Evolutionary conservation across 2,797 vertebrate genomes (phyloP).

Genomic region (Myotis planiceps): DNA sequence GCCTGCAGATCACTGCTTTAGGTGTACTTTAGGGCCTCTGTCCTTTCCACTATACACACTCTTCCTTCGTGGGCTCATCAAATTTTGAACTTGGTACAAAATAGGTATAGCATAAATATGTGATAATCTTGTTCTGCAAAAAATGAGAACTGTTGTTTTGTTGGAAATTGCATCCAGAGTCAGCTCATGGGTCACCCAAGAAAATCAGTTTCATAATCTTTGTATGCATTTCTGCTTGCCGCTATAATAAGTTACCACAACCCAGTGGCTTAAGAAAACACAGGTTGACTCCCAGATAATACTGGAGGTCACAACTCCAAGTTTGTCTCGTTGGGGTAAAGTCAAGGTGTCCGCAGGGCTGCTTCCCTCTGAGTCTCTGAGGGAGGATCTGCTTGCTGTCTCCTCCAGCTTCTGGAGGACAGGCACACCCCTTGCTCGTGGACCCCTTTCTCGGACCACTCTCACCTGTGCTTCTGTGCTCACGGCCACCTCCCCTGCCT

Average conservation of each 20-base stretch:
- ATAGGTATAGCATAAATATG: neutral
- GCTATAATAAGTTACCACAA: neutral
- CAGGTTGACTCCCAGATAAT: neutral
- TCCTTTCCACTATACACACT: neutral
- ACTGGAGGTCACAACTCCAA: neutral
- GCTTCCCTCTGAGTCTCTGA: neutral
- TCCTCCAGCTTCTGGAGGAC: neutral
- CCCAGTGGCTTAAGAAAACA: neutral
- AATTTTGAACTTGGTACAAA: slow-evolving; percentile 5
- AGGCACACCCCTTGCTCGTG: neutral
- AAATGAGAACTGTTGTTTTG: neutral
- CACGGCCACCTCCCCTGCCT: neutral
- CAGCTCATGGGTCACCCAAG: neutral
- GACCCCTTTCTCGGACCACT: neutral
- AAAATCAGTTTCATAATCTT: neutral
- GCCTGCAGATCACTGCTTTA: neutral
- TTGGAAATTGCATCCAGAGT: neutral
- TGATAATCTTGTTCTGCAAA: neutral
- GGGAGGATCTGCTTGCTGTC: neutral
- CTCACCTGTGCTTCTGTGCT: neutral
- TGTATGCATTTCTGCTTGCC: neutral
- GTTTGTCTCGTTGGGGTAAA: neutral
- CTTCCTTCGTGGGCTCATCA: neutral
- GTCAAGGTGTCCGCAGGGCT: neutral
- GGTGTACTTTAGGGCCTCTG: neutral